A percentile compares a stretch with the other conserved stretches of the same genome.
Conservation (phyloP, 2,113 vertebrate species). For the Kobus ellipsiprymnus region DNA sequence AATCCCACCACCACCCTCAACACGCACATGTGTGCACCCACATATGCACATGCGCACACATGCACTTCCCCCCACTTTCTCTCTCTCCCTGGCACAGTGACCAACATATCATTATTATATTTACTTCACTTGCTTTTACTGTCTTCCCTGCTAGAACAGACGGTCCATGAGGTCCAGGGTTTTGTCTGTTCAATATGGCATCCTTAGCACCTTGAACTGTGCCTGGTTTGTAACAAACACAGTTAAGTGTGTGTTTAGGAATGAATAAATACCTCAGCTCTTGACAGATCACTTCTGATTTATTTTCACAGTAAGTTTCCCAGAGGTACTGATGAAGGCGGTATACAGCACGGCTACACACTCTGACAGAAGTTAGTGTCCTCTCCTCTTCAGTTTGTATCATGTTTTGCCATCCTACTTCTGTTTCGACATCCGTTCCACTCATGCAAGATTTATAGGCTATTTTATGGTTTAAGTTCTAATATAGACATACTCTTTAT, state of each 20-base stretch:
- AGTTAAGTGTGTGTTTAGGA: not conserved
- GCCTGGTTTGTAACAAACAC: not conserved
- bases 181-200: not conserved
- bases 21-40: accelerated
- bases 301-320: not conserved
- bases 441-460: not conserved
- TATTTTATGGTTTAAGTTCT: not conserved
- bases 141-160: not conserved
- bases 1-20: not conserved
- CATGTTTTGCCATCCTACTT: not conserved
- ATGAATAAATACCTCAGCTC: not conserved
- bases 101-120: accelerated
- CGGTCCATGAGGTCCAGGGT: accelerated
- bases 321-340: not conserved
- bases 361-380: not conserved
- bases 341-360: accelerated
- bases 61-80: not conserved
- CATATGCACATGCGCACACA: accelerated
- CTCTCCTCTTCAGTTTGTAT: not conserved
- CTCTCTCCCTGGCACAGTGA: not conserved
- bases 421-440: not conserved
- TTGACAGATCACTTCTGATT: not conserved
- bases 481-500: not conserved
- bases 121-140: not conserved
- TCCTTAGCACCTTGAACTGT: not conserved